phyloP scores from a whole-genome alignment of 2,888 invertebrate species.

The Sceliomorpha sp. region DNA sequence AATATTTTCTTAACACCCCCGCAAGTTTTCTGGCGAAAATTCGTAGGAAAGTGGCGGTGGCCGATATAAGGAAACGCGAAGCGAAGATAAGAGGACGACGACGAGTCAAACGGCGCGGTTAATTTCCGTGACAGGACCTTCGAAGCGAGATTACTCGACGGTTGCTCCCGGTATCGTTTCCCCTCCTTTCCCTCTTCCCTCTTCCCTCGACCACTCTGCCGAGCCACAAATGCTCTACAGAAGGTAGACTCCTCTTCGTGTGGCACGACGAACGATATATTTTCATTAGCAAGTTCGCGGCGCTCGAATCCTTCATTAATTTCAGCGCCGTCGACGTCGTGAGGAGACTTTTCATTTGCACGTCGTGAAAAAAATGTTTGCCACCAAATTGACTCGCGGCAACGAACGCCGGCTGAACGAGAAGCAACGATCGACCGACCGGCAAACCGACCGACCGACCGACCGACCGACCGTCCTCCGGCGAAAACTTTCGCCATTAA shows the following conservation, averaged over 20 bases:
- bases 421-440: slow-evolving; percentile 12
- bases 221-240: no score
- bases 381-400: no score
- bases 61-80: background rate
- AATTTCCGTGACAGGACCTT: slow-evolving; percentile 6
- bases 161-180: slow-evolving; percentile 5
- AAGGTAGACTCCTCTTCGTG: no score
- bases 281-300: slow-evolving; percentile 60
- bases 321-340: no score
- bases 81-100: background rate
- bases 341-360: slow-evolving; percentile 46
- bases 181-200: no score
- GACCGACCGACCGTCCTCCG: no score
- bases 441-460: no score
- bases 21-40: no score
- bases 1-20: no score
- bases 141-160: background rate
- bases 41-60: no score
- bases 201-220: no score
- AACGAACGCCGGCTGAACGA: no score
- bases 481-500: slow-evolving; percentile 29
- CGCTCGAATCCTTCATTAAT: slow-evolving; percentile 57
- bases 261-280: slow-evolving; percentile 49
- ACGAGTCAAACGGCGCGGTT: slow-evolving; percentile 3
- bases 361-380: slow-evolving; percentile 18